These are phyloP conservation scores for Mohoua ochrocephala DNA, from an alignment of 2,113 vertebrate species.

Conservation along the genomic window DNA sequence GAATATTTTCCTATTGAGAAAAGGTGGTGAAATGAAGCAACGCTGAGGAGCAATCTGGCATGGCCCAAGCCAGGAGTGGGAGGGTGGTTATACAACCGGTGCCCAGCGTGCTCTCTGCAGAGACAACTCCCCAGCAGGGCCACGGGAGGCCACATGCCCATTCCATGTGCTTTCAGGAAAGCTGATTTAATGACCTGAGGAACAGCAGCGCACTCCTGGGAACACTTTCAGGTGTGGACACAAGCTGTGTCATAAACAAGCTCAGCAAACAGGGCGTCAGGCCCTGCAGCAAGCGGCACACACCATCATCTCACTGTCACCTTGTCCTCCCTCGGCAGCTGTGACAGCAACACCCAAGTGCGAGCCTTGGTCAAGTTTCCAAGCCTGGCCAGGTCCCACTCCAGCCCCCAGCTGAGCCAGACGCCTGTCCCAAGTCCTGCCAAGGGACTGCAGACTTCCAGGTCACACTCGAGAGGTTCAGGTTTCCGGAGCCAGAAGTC, in stretches of 20 bases:
- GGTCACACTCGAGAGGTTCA: background rate
- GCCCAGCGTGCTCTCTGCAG: background rate
- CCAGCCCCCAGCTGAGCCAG: background rate
- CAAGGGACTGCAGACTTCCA: background rate
- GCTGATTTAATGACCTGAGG: constrained; percentile 28
- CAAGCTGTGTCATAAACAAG: background rate
- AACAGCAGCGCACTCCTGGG: background rate
- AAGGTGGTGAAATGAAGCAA: background rate
- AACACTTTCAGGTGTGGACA: constrained; percentile 34
- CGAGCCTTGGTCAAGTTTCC: background rate
- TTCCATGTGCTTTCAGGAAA: constrained; percentile 58
- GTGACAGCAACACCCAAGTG: background rate
- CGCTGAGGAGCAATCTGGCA: background rate
- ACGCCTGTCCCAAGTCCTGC: background rate
- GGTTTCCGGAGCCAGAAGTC: background rate
- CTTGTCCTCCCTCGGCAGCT: background rate
- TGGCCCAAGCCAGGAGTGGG: background rate
- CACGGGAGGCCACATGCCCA: background rate
- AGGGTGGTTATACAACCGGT: constrained; percentile 12
- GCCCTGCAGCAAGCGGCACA: background rate
- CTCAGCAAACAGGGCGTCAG: background rate
- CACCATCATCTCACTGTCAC: background rate
- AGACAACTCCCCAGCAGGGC: background rate
- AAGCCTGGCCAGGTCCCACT: background rate
- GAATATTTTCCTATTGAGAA: background rate